phyloP scores from a whole-genome alignment of 1,140 invertebrate species.

The Charaxes varanes region DNA sequence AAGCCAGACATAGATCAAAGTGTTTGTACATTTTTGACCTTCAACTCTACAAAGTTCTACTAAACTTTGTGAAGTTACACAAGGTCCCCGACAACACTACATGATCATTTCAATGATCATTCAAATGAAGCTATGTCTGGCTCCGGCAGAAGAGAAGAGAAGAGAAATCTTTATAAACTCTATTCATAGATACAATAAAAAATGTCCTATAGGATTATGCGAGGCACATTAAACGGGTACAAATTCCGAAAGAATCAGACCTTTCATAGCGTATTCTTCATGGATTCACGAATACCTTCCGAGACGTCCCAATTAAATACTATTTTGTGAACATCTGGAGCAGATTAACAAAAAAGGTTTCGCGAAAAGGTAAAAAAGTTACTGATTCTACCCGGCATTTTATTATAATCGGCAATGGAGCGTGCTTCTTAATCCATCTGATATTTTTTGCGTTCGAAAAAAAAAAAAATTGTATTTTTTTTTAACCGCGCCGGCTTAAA shows the following conservation, averaged over 20 bases:
- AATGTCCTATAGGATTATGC: slow-evolving; percentile 1
- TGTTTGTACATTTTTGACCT: no score
- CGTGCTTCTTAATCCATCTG: slow-evolving; percentile 51
- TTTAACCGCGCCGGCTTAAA: slow-evolving; percentile 28
- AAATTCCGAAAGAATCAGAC: slow-evolving; percentile 1
- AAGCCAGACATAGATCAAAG: no score
- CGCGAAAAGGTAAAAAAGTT: slow-evolving; percentile 38
- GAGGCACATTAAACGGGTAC: slow-evolving; percentile 1
- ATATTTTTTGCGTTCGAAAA: slow-evolving; percentile 21
- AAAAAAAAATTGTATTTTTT: slow-evolving; percentile 26
- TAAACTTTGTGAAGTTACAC: no score
- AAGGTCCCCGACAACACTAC: no score
- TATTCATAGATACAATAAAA: no score
- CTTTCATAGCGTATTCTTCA: slow-evolving; percentile 15
- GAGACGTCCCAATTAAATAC: slow-evolving; percentile 48
- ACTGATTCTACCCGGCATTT: slow-evolving; percentile 33
- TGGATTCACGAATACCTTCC: slow-evolving; percentile 15
- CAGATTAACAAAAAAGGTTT: slow-evolving; percentile 27
- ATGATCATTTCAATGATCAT: no score
- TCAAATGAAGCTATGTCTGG: no score
- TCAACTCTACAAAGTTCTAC: no score
- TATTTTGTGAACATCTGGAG: slow-evolving; percentile 49
- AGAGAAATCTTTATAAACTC: no score
- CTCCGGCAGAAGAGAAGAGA: no score
- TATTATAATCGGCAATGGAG: slow-evolving; percentile 62